Conservation (phyloP, 2,888 invertebrate genomes). For the Ochropacha duplaris region DNA sequence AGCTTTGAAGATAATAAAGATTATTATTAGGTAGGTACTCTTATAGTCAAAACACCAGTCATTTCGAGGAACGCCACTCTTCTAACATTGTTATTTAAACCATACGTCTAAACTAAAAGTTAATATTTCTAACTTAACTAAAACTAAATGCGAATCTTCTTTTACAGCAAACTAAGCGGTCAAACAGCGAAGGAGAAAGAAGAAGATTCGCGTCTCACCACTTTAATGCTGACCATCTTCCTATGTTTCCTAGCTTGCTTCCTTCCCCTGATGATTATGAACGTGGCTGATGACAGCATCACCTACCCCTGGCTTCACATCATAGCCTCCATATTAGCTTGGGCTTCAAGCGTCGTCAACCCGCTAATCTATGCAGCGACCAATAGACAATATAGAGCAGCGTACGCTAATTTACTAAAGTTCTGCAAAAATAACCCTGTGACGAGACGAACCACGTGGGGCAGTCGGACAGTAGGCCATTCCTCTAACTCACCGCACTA, state of each 20-base stretch:
- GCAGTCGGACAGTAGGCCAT: slow-evolving; percentile 73
- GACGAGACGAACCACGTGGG: slow-evolving; percentile 67
- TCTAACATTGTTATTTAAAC: no score
- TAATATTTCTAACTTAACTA: neutral
- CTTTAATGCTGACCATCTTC: slow-evolving; percentile 94
- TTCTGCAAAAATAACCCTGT: slow-evolving; percentile 68
- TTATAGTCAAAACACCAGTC: no score
- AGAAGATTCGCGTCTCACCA: slow-evolving; percentile 92
- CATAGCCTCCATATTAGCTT: slow-evolving; percentile 92
- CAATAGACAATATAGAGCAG: slow-evolving; percentile 90
- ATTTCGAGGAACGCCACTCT: no score
- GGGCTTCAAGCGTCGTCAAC: slow-evolving; percentile 95
- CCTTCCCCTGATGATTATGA: slow-evolving; percentile 93
- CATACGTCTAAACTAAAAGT: neutral
- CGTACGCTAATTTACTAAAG: slow-evolving; percentile 81
- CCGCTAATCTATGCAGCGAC: slow-evolving; percentile 95
- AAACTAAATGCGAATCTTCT: slow-evolving; percentile 7
- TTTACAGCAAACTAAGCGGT: slow-evolving; percentile 74
- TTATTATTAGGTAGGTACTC: no score
- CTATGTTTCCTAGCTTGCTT: slow-evolving; percentile 93
- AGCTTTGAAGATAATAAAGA: no score
- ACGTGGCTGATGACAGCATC: slow-evolving; percentile 92
- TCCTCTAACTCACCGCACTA: slow-evolving; percentile 76
- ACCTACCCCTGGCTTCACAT: slow-evolving; percentile 89
- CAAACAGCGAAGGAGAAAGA: slow-evolving; percentile 77